A percentile compares a stretch with the other conserved stretches of the same genome.
Conservation (phyloP, 2,888 invertebrate species). For the Aproaerema taeniolella region DNA sequence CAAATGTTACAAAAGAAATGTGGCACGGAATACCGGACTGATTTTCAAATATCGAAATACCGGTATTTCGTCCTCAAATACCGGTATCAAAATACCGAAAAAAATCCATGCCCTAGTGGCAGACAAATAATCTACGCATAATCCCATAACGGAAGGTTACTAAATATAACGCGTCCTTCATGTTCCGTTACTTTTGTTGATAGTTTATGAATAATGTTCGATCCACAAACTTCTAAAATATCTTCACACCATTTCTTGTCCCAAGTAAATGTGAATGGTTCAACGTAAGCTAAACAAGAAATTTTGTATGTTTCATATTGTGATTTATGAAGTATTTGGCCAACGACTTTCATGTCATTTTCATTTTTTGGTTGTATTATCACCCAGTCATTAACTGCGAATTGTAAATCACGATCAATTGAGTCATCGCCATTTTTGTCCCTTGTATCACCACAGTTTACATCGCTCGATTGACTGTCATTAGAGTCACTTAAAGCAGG, state of each 20-base stretch:
- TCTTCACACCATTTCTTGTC: constrained; percentile 1
- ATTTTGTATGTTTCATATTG: constrained; percentile 3
- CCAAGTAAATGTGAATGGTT: constrained; percentile 3
- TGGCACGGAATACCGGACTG: no score
- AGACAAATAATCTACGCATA: no score
- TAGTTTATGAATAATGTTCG: constrained; percentile 1
- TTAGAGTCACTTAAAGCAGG: no score
- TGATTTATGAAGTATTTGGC: background rate
- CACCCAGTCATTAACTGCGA: constrained; percentile 4
- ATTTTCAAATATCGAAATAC: no score
- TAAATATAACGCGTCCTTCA: constrained; percentile 1
- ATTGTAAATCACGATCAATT: background rate
- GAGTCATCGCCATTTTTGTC: background rate
- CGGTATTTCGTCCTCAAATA: no score
- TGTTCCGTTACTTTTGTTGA: background rate
- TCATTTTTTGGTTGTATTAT: background rate
- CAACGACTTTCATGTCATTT: background rate
- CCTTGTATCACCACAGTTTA: background rate
- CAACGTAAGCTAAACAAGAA: constrained; percentile 3
- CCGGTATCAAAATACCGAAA: no score
- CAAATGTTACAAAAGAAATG: no score
- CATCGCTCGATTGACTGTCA: no score
- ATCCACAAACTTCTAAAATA: background rate
- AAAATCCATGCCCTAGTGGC: no score
- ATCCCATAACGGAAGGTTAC: background rate